Evolutionary conservation across 2,797 vertebrate genomes (phyloP), one percentile per base, ranked within the genome.

Genomic region (Neoniphon sammara): DNA sequence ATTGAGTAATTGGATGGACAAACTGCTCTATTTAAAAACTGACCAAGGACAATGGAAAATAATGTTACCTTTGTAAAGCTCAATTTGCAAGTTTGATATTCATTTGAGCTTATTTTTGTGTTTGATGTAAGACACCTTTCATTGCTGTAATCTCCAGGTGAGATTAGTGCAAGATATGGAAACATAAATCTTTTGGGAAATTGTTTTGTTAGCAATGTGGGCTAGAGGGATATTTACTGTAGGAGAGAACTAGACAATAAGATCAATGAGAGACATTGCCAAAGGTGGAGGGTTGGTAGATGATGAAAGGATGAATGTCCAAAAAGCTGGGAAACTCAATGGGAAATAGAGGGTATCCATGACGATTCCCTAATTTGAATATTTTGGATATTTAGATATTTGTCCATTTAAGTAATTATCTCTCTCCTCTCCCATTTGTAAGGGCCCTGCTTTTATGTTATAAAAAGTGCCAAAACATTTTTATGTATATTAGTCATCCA

Each of bases 121-220:
- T 82, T 68, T 58, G 61, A 62, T 49, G 39, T 27, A 52, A 57
- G 47, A 54, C 50, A 57, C 30, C 30, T 57, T 56, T 61, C 50
- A 36, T 78, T 47, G 73, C 72, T 72, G 27, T 62, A 62, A 87
- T 92, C 91, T 93, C 90, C 89, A 78, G 91, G 91, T 86, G 92
- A 93, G 92, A 93, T 92, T 56, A 80, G 61, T 4, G 49, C 73
- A 52, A 76, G 46, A 77, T 83, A 71, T 47, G 73, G 73, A 83
- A 61, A 21, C 42, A 20, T 66, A 46, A 74, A 68, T 47, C 61
- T 46, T 6, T 52, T 77, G 47, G 49, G 61, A 70, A 65, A 61
- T n/a, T n/a, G n/a, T n/a, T n/a, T n/a, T n/a, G 54, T 73, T 75
- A 18, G 66, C 71, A 60, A 74, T 66, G 58, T 71, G 58, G 69